These are phyloP conservation scores for Zophobas atratus DNA, from an alignment of 1,140 invertebrate genomes.

Conservation along the genomic window DNA sequence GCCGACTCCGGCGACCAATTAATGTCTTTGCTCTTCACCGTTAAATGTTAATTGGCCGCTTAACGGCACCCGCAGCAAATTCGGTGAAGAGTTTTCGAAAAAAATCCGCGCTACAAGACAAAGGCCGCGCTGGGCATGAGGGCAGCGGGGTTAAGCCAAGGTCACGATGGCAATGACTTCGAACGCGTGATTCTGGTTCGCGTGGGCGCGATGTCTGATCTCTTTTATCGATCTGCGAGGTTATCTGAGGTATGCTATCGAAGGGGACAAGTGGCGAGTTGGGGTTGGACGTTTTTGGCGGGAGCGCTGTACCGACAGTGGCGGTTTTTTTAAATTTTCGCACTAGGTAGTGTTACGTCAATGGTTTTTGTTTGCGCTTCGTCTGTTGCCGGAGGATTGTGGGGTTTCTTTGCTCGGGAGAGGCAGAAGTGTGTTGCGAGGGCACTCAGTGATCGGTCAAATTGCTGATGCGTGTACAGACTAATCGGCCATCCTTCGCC, in stretches of 20 bases:
- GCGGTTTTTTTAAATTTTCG: background rate
- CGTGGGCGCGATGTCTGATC: constrained; percentile 55
- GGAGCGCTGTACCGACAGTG: background rate
- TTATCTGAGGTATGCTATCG: constrained; percentile 4
- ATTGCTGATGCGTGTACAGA: too few species aligned
- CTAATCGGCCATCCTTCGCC: background rate
- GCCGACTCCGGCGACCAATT: constrained; percentile 1
- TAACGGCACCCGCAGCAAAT: constrained; percentile 28
- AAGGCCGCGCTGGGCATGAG: constrained; percentile 46
- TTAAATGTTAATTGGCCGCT: constrained; percentile 9
- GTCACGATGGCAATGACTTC: constrained; percentile 55
- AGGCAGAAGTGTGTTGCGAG: too few species aligned
- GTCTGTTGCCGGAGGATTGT: background rate
- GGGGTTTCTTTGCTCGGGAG: too few species aligned
- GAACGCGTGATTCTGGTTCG: constrained; percentile 50
- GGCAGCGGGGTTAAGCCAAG: constrained; percentile 54
- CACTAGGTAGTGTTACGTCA: background rate
- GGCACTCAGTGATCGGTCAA: too few species aligned
- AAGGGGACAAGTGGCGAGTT: background rate
- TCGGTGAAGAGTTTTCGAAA: constrained; percentile 7
- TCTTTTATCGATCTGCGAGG: constrained; percentile 47
- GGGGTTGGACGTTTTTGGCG: background rate
- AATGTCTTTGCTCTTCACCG: constrained; percentile 8
- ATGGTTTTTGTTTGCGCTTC: background rate
- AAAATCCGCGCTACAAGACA: constrained; percentile 20